These are phyloP conservation scores for Peromyscus aztecus DNA, from an alignment of 2,797 vertebrate genomes.

Conservation along the genomic window DNA sequence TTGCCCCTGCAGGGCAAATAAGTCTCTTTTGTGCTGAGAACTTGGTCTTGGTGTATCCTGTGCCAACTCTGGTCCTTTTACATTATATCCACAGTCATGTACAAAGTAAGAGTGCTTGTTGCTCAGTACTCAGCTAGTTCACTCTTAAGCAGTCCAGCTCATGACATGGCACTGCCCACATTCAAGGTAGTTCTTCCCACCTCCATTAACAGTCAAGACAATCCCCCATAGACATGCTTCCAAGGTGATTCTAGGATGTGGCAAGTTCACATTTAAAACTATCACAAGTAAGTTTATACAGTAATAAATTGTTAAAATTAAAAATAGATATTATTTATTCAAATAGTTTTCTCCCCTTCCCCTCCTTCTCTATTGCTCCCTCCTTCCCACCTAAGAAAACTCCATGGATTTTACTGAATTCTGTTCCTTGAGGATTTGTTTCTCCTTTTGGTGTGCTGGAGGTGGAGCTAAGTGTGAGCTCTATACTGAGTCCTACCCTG, in stretches of 20 bases:
- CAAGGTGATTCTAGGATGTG: not conserved
- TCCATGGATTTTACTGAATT: constrained; percentile 26
- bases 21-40: not conserved
- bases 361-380: not conserved
- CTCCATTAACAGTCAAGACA: not conserved
- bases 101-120: not conserved
- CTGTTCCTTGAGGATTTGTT: not conserved
- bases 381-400: not conserved
- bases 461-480: not conserved
- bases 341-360: not conserved
- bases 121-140: not conserved
- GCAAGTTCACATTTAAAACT: not conserved
- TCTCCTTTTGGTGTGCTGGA: not conserved
- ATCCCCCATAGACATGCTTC: not conserved
- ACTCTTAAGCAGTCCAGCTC: not conserved
- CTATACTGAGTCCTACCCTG: not conserved
- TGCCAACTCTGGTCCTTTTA: not conserved
- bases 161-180: not conserved
- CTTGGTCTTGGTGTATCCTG: not conserved
- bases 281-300: not conserved
- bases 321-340: constrained; percentile 15
- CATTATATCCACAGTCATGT: not conserved
- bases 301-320: constrained; percentile 20
- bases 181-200: not conserved
- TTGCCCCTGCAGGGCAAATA: not conserved